phyloP scores from a whole-genome alignment of 2,797 vertebrate genomes.

The Orientallactaga sibirica region DNA sequence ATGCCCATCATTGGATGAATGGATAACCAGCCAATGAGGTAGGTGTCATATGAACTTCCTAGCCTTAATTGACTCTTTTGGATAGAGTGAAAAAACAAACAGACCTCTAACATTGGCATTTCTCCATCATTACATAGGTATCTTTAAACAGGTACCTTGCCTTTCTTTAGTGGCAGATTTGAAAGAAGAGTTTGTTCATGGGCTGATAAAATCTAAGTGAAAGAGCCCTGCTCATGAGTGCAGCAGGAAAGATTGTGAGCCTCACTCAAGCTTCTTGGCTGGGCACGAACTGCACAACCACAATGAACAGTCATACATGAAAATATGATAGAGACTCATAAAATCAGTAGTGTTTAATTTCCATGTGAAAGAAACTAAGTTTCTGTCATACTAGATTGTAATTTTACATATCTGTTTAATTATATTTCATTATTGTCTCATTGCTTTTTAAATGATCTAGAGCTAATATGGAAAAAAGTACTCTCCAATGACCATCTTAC shows the following conservation, averaged over 20 bases:
- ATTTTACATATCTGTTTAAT: background rate
- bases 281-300: background rate
- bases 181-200: background rate
- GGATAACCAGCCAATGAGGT: background rate
- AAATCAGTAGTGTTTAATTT: conserved; percentile 10
- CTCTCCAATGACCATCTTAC: background rate
- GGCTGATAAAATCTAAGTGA: background rate
- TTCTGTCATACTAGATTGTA: background rate
- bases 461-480: background rate
- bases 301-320: background rate
- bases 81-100: conserved; percentile 18
- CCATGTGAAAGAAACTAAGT: background rate
- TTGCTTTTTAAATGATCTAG: conserved; percentile 17
- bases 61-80: conserved; percentile 10
- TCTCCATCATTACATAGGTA: background rate
- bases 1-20: too few relatives aligned
- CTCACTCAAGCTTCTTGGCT: conserved; percentile 20
- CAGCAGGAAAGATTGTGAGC: conserved; percentile 12
- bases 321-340: background rate
- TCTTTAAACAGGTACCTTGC: background rate
- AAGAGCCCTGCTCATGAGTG: background rate
- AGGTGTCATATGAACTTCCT: background rate
- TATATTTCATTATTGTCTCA: background rate
- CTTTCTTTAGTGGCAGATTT: background rate
- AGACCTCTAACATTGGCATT: background rate